Base-by-base conservation (phyloP, 2,113 vertebrate species). In the Synodontis membranacea region DNA sequence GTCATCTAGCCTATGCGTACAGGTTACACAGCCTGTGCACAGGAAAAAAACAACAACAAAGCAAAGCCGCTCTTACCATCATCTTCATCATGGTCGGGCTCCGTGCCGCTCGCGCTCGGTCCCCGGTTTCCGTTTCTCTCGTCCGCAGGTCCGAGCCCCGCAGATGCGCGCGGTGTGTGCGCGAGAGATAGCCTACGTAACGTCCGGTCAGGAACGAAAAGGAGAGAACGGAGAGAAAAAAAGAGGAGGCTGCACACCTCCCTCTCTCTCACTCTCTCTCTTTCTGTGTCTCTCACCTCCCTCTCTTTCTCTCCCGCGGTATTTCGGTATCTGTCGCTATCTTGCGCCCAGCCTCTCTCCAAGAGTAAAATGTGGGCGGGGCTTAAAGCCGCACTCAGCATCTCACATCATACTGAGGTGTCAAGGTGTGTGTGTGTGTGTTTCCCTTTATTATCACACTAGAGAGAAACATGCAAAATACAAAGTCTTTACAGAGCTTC, bases 51-150 rank as follows among this genome's bases (percentile, higher is more conserved):
- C 25, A 5, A 19, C 15, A 17, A 34, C 62, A 66, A 39, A 7
- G 68, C 21, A 4, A 4, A 44, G 9, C 9, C 37, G 62, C 54
- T 39, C 86, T 83, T 60, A 87, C 52, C 82, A 88, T 90, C 88
- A 90, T 88, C 90, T 90, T 90, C 90, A 90, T 90, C 90, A 90
- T 90, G 88, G 82, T 90, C 78, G 87, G 86, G 60, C 68, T 82
- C 87, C 39, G 84, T 54, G 37, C 80, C 80, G 68, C 56, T 70
- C 68, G 68, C 70, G 58, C 60, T 80, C 84, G 78, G 74, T 88
- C 84, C 84, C 37, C 80, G 87, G 74, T 37, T 52, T 82, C 79
- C 68, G 76, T 50, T 60, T 87, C 85, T 85, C 85, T 83, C 84
- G 84, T 85, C 86, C 83, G 86, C 83, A 89, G 88, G 88, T 89